Evolutionary conservation across 2,113 vertebrate genomes (phyloP).

Genomic region (Herpailurus yagouaroundi): DNA sequence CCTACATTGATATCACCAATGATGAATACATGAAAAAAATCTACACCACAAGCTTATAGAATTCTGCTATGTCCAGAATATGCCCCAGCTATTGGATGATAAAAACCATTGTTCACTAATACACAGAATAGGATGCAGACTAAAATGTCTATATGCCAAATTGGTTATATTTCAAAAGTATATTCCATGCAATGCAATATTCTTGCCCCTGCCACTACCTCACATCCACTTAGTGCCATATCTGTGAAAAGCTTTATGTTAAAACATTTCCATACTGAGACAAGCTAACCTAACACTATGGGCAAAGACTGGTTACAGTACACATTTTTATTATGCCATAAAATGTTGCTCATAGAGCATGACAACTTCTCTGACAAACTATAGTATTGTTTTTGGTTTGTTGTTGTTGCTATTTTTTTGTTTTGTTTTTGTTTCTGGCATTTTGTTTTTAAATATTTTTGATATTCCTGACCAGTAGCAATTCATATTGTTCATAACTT

Average conservation of each 20-base stretch:
- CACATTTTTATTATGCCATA: not conserved
- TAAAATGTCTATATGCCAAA: conserved; percentile 39
- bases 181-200: not conserved
- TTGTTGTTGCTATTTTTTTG: not conserved
- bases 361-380: not conserved
- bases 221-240: not conserved
- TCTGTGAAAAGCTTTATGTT: not conserved
- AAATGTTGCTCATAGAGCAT: not conserved
- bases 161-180: not conserved
- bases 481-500: not conserved
- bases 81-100: not conserved
- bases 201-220: not conserved
- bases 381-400: not conserved
- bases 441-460: conserved; percentile 41
- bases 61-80: not conserved
- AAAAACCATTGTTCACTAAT: conserved; percentile 33
- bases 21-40: conserved; percentile 35
- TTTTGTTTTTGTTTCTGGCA: not conserved
- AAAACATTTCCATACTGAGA: conserved; percentile 66
- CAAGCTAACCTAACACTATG: conserved; percentile 51
- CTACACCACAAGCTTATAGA: not conserved
- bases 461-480: not conserved
- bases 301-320: not conserved
- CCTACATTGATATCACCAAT: conserved; percentile 19
- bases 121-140: not conserved